These are phyloP conservation scores for Aphidius colemani DNA, from an alignment of 2,888 invertebrate species.

Conservation along the genomic window DNA sequence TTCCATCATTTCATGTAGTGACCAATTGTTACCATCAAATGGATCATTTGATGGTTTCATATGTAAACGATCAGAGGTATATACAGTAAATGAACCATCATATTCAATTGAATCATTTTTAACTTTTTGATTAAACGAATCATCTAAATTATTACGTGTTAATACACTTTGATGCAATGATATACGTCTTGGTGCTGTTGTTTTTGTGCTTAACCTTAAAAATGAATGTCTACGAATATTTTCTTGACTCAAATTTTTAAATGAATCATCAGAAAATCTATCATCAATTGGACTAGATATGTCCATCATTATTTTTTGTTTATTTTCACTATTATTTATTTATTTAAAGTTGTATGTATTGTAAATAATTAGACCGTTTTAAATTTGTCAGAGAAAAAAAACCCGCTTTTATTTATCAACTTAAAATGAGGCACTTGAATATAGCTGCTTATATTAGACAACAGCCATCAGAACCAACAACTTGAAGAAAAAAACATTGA, in stretches of 20 bases:
- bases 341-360: no score
- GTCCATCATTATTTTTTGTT: background rate
- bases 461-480: no score
- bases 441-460: no score
- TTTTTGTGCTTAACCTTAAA: conserved; percentile 44
- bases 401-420: no score
- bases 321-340: no score
- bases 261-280: conserved; percentile 39
- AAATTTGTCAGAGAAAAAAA: no score
- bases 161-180: conserved; percentile 35
- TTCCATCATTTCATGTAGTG: conserved; percentile 54
- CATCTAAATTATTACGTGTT: conserved; percentile 27
- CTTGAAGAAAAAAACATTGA: no score
- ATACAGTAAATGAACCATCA: conserved; percentile 42
- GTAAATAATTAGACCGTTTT: no score
- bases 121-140: conserved; percentile 26
- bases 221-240: conserved; percentile 41
- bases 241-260: conserved; percentile 39
- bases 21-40: conserved; percentile 45
- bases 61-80: conserved; percentile 22
- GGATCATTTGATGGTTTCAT: conserved; percentile 31
- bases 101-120: conserved; percentile 35
- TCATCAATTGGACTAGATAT: conserved; percentile 21
- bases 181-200: conserved; percentile 39
- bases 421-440: no score